Conservation (phyloP, 2,888 invertebrate genomes). For the Trissonchulus latispiculum region DNA sequence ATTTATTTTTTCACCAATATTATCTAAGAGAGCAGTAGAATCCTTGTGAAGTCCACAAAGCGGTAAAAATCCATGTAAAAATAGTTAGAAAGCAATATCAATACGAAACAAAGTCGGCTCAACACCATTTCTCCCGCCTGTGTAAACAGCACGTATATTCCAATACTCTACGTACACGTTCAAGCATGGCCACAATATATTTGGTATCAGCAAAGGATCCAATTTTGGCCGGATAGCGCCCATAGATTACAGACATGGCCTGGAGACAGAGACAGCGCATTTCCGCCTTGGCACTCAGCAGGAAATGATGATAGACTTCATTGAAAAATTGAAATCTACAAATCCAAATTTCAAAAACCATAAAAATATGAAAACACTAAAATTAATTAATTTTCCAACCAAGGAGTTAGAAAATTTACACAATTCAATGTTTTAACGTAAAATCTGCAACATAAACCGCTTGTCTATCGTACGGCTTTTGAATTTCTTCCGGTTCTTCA, state of each 20-base stretch:
- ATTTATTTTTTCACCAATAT: too few species aligned
- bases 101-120: not conserved
- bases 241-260: constrained; percentile 94
- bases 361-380: too few species aligned
- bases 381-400: too few species aligned
- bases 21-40: too few species aligned
- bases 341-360: too few species aligned
- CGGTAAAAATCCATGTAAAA: too few species aligned
- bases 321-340: constrained; percentile 87
- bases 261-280: constrained; percentile 97
- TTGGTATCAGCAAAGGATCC: constrained; percentile 93
- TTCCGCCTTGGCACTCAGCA: constrained; percentile 74
- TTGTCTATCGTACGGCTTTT: not conserved
- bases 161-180: constrained; percentile 65
- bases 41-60: too few species aligned
- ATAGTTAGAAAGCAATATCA: not conserved
- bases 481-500: not conserved
- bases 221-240: constrained; percentile 87
- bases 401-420: too few species aligned
- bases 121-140: too few species aligned
- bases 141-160: too few species aligned
- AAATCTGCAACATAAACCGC: too few species aligned
- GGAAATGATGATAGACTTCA: constrained; percentile 91
- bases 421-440: too few species aligned
- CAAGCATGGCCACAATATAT: constrained; percentile 86